These are phyloP conservation scores for Platygyra sinensis DNA, from an alignment of 64 coral and sea anemone species.

Conservation along the genomic window DNA sequence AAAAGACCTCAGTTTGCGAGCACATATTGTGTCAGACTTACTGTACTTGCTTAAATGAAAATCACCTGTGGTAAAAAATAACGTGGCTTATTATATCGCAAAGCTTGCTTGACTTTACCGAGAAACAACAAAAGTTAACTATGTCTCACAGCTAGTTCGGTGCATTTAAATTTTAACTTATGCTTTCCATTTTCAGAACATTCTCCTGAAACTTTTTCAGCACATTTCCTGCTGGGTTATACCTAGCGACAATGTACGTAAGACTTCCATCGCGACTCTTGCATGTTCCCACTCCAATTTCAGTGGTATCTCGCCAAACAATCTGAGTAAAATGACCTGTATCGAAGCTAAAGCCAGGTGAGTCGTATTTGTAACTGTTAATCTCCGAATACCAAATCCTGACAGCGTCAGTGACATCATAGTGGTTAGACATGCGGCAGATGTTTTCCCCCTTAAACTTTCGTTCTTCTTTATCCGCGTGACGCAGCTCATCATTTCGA, in stretches of 20 bases:
- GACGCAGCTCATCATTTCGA: constrained; percentile 56
- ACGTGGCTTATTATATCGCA: no score
- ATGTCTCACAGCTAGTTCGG: neutral
- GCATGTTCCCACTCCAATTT: constrained; percentile 81
- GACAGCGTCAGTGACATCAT: constrained; percentile 41
- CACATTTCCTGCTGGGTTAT: constrained; percentile 84
- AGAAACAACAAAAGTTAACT: no score
- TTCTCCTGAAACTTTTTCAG: constrained; percentile 78
- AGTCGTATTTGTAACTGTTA: constrained; percentile 68
- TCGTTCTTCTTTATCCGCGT: constrained; percentile 70
- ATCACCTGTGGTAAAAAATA: no score
- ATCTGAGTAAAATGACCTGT: constrained; percentile 97
- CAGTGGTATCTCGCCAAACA: constrained; percentile 81
- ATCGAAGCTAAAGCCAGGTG: constrained; percentile 70
- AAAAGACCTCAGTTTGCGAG: no score
- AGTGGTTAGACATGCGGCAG: constrained; percentile 66
- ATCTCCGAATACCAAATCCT: constrained; percentile 88
- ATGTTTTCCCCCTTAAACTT: constrained; percentile 80
- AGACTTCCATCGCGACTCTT: constrained; percentile 86
- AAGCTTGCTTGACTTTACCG: no score
- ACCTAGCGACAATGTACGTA: constrained; percentile 80
- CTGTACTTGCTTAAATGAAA: no score
- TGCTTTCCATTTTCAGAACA: constrained; percentile 39
- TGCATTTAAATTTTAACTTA: neutral
- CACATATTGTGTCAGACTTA: no score